Percentiles rank a stretch among this genome's conserved stretches.
Evolutionary conservation across 2,797 vertebrate genomes (phyloP).

Genomic region (Siniperca scherzeri): DNA sequence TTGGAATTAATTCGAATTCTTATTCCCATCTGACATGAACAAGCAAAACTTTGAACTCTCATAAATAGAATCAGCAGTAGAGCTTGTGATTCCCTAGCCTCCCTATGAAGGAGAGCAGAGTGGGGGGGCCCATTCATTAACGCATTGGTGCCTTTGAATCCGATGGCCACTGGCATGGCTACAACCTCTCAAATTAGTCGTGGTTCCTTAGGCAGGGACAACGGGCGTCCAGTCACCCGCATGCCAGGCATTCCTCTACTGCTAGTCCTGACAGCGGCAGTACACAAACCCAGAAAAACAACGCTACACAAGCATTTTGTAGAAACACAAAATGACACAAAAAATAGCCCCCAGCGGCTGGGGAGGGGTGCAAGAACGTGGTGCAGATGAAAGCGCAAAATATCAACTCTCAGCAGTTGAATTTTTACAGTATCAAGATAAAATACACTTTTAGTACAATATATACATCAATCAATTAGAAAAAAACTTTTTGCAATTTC

Average conservation of each 20-base stretch:
- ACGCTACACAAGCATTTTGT: slow-evolving; percentile 11
- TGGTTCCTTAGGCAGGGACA: slow-evolving; percentile 79
- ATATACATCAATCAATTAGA: not conserved
- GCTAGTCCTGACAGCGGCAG: slow-evolving; percentile 54
- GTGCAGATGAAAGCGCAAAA: not conserved
- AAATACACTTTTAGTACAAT: not conserved
- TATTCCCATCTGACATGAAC: not conserved
- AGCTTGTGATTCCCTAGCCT: slow-evolving; percentile 31
- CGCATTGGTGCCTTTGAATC: slow-evolving; percentile 64
- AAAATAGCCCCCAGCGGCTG: not conserved
- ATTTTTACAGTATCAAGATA: not conserved
- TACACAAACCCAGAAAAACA: slow-evolving; percentile 37
- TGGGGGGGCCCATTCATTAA: slow-evolving; percentile 51
- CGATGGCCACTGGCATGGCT: slow-evolving; percentile 46
- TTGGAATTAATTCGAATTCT: not conserved
- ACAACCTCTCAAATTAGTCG: slow-evolving; percentile 77
- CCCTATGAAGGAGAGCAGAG: slow-evolving; percentile 27
- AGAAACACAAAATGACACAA: slow-evolving; percentile 18
- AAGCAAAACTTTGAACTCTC: not conserved
- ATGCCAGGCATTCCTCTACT: slow-evolving; percentile 79
- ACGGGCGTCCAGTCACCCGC: slow-evolving; percentile 71
- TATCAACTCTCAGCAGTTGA: not conserved
- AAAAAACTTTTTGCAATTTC: not conserved
- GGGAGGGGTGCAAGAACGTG: not conserved
- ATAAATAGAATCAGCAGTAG: slow-evolving; percentile 24